phyloP scores from a whole-genome alignment of 2,113 vertebrate species.

The Mobula birostris region DNA sequence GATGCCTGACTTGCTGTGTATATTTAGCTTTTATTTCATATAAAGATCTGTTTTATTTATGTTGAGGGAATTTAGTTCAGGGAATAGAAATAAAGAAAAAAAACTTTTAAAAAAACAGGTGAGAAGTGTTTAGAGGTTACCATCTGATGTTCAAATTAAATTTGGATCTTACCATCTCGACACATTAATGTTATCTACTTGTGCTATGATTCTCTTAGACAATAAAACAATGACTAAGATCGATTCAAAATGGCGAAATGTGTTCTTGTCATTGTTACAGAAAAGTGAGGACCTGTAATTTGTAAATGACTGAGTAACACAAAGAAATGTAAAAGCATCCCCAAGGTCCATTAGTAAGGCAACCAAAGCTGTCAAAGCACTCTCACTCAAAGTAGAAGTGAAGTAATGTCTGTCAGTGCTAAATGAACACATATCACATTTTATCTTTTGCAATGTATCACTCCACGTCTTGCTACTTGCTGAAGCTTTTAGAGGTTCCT shows the following conservation, averaged over 20 bases:
- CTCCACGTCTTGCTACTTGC: constrained; percentile 48
- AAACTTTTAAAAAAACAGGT: background rate
- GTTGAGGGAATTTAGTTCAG: background rate
- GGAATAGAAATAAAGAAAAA: background rate
- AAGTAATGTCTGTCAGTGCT: constrained; percentile 49
- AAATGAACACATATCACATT: constrained; percentile 53
- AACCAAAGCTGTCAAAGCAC: constrained; percentile 16
- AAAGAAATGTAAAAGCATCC: constrained; percentile 21
- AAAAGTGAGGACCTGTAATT: background rate
- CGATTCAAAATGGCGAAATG: background rate
- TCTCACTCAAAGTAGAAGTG: constrained; percentile 49
- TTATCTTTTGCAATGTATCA: constrained; percentile 51
- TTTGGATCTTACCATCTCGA: background rate
- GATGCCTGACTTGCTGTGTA: too few relatives aligned
- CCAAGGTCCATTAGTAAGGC: background rate
- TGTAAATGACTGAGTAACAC: background rate
- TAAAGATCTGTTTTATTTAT: background rate
- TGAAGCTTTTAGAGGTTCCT: constrained; percentile 53
- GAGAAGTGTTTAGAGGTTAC: too few relatives aligned
- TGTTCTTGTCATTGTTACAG: background rate
- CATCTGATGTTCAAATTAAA: background rate
- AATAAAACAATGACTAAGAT: background rate
- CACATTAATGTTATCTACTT: background rate
- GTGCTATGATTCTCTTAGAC: background rate
- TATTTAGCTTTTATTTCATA: too few relatives aligned